phyloP scores from a whole-genome alignment of 2,888 invertebrate genomes.

The Bhutanitis thaidina region DNA sequence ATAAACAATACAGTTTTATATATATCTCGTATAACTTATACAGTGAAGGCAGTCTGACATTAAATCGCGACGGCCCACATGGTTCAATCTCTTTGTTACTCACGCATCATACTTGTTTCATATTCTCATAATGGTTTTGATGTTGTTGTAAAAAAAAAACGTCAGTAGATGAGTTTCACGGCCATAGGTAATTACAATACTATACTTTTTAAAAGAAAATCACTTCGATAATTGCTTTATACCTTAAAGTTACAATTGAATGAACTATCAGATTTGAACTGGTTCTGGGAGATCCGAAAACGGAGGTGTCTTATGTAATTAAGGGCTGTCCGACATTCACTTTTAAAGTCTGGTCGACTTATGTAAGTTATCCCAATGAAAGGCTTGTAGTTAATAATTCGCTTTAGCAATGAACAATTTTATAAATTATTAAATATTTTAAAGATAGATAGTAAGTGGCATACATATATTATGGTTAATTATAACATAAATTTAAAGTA shows the following conservation, averaged over 20 bases:
- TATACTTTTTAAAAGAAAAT: no score
- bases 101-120: conserved; percentile 37
- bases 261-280: conserved; percentile 1
- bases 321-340: conserved; percentile 12
- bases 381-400: background rate
- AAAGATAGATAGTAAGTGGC: no score
- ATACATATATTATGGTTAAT: no score
- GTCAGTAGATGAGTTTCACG: background rate
- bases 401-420: no score
- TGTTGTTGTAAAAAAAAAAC: background rate
- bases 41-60: conserved; percentile 40
- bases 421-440: no score
- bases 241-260: background rate
- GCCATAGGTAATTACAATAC: no score
- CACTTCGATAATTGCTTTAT: no score
- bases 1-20: no score
- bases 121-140: conserved; percentile 23
- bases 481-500: no score
- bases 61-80: conserved; percentile 43
- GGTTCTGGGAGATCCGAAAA: background rate
- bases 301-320: conserved; percentile 11
- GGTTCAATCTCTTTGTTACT: conserved; percentile 34
- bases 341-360: conserved; percentile 8
- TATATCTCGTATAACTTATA: conserved; percentile 11
- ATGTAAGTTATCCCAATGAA: conserved; percentile 18